These are phyloP conservation scores for Tenthredo notha DNA, from an alignment of 2,888 invertebrate genomes.

Conservation along the genomic window DNA sequence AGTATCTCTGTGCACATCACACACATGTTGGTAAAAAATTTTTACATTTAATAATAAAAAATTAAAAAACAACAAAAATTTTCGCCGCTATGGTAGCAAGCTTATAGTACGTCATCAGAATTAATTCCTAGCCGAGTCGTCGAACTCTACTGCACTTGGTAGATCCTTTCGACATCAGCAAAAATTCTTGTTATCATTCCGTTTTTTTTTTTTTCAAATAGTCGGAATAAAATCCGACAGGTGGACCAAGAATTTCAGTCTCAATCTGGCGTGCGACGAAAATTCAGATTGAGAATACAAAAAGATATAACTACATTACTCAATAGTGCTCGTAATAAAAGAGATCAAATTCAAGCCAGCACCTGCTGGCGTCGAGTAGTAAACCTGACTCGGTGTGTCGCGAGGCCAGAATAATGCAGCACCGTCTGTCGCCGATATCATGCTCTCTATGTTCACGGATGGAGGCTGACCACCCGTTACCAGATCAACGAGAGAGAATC, in stretches of 20 bases:
- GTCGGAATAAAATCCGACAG: not conserved
- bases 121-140: not conserved
- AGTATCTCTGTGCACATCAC: conserved; percentile 24
- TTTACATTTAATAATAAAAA: too few species aligned
- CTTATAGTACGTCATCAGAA: not conserved
- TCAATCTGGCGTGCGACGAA: conserved; percentile 21
- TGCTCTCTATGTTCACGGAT: not conserved
- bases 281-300: not conserved
- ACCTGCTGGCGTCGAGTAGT: conserved; percentile 20
- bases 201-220: not conserved
- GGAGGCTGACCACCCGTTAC: conserved; percentile 38
- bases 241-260: not conserved
- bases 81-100: not conserved
- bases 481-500: conserved; percentile 21
- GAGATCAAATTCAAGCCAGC: conserved; percentile 29
- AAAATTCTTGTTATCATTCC: not conserved
- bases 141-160: not conserved
- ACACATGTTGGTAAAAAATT: not conserved
- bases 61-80: too few species aligned
- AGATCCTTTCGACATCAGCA: not conserved
- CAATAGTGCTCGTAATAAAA: conserved; percentile 14
- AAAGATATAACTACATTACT: conserved; percentile 25
- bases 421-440: conserved; percentile 40
- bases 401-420: conserved; percentile 43
- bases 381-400: conserved; percentile 36